Base-by-base conservation (phyloP, 2,797 vertebrate species). In the Syncerus caffer region DNA sequence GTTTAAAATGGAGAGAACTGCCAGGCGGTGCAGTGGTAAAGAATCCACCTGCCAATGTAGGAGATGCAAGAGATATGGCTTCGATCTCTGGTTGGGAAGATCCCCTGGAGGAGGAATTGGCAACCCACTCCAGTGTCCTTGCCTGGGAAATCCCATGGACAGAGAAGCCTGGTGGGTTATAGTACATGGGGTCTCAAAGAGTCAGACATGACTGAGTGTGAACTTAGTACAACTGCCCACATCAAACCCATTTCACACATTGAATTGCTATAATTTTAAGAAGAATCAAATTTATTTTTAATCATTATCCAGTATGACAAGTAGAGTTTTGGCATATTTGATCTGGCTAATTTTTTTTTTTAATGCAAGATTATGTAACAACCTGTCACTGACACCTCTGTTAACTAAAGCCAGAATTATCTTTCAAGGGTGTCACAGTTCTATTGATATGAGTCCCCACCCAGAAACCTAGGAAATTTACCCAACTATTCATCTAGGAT, bases 381-480 rank as follows among this genome's bases (percentile, higher is more conserved):
- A 23, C 15, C 58, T 95, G 50, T 90, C 85, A 90, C 12, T 83
- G 92, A 88, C 13, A 92, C 38, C 60, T 96, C 85, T 90, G 27
- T 95, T 96, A 93, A 95, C 78, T 60, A 23, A 96, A 90, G 64
- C 76, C 58, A 34, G 86, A 85, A 74, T 97, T 90, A 79, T 51
- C 89, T 97, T 97, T 96, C 96, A 96, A 95, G 60, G 67, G 51
- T 92, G 74, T 96, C 92, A 95, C 42, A 95, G 27, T 85, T 95
- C 60, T 95, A 34, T 57, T 89, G 85, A 97, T 95, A 57, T 80
- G 82, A 96, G n/a, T 96, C 78, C 2, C 78, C 71, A 97, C 82
- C 82, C 78, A 96, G 96, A 97, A 96, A 95, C 67, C 45, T 60
- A 88, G 55, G 78, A 93, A 90, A 96, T 96, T 90, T 90, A 95